Evolutionary conservation across 2,797 vertebrate species (phyloP), one percentile per base, ranked within the genome.

Genomic region (Platyrinchus mystaceus): DNA sequence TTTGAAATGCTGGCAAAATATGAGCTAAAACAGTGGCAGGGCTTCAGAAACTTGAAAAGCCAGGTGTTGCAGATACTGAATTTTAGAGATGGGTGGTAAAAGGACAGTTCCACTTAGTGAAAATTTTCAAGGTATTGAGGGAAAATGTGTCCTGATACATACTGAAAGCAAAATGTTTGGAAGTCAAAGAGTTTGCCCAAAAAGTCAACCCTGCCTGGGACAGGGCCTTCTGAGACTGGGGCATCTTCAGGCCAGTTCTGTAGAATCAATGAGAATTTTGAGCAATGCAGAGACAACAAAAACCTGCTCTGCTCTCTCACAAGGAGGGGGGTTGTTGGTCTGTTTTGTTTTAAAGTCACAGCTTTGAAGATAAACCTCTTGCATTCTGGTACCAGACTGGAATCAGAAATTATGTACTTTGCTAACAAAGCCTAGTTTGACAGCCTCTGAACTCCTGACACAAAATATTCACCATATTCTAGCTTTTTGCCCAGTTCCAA

Each of bases 241-340:
- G 20, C 12, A 32, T 32, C 64, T 64, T 36, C 55, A 53, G 46
- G 32, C 10, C 30, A 7, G 20, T 24, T 88, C 52, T 77, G 16
- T 52, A 30, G 37, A 77, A 64, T 1, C 27, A 12, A 52, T 52
- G 50, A 52, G 28, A 17, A 6, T 39, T 75, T 66, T 39, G 49
- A 82, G 64, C 1, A 4, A 30, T 39, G n/a, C 70, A 84, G 44
- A 46, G n/a, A 28, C 39, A 77, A 43, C 7, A 3, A 32, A 21
- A 41, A 1, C 47, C 44, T 28, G 34, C 13, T 89, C 44, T 39
- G 28, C 81, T 34, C n/a, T 34, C 23, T 46, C 53, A 15, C 1
- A 0, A 30, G 12, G 8, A n/a, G 6, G 0, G 0, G 19, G 5
- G 12, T 2, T 58, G 27, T 23, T 60, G 22, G 9, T 52, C 79